Evolutionary conservation across 2,888 invertebrate species (phyloP).

Genomic region (Ischnura elegans): DNA sequence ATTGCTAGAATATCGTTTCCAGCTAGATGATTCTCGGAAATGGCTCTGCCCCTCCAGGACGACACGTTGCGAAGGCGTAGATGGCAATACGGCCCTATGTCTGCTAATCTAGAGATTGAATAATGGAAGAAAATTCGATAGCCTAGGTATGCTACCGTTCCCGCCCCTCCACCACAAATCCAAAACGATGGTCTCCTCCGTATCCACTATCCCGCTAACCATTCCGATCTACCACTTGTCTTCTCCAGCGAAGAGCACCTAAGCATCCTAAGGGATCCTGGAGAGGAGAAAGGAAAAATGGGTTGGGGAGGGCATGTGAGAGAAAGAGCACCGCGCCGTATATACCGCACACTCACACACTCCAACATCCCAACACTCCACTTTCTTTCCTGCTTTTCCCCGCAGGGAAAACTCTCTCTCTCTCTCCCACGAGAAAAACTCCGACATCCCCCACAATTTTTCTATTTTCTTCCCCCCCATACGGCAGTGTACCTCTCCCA

Average conservation of each 20-base stretch:
- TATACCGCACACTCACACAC: background rate
- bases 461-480: background rate
- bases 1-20: too few species aligned
- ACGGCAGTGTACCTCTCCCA: too few species aligned
- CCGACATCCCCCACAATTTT: background rate
- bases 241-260: background rate
- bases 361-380: constrained; percentile 24
- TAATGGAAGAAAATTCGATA: too few species aligned
- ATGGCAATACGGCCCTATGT: too few species aligned
- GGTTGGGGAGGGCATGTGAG: background rate
- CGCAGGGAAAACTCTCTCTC: background rate
- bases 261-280: background rate
- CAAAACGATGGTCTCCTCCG: background rate
- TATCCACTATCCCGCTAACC: background rate
- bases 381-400: constrained; percentile 13
- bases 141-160: too few species aligned
- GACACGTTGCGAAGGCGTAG: too few species aligned
- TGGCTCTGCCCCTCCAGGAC: too few species aligned
- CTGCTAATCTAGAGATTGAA: too few species aligned
- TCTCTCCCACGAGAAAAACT: background rate
- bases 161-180: too few species aligned
- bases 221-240: background rate
- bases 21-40: too few species aligned
- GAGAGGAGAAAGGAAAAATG: background rate
- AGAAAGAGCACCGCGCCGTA: background rate